Conservation (phyloP, 2,113 vertebrate species). For the Chionis minor region DNA sequence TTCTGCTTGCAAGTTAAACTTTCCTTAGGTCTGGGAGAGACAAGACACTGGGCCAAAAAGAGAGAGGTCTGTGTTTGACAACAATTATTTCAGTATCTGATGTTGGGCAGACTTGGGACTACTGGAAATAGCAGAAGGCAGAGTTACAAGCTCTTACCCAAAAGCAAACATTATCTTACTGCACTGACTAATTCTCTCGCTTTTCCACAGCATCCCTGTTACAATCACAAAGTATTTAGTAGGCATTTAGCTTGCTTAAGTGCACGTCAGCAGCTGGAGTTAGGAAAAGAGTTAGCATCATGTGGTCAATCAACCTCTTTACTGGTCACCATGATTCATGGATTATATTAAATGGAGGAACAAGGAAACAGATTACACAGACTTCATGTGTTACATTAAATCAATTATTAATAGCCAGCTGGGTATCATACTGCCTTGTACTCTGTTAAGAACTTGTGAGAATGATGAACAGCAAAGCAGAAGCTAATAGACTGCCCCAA, state of each 20-base stretch:
- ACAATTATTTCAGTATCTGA: neutral
- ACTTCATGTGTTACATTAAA: slow-evolving; percentile 4
- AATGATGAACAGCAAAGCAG: slow-evolving; percentile 1
- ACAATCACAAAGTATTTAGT: neutral
- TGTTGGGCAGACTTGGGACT: neutral
- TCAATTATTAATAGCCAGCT: slow-evolving; percentile 45
- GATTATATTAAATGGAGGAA: neutral
- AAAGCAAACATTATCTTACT: neutral
- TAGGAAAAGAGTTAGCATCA: neutral
- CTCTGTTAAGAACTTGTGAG: neutral
- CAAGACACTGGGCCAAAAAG: neutral
- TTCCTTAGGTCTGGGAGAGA: neutral
- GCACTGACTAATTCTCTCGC: neutral
- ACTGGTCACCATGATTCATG: neutral
- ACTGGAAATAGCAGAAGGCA: neutral
- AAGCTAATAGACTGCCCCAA: neutral
- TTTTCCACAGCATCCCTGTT: neutral
- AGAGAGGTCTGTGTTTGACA: neutral
- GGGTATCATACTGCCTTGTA: neutral
- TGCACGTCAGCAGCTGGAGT: neutral
- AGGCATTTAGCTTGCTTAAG: neutral
- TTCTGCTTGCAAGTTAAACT: neutral
- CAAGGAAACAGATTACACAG: slow-evolving; percentile 8
- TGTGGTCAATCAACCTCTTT: neutral
- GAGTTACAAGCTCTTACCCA: neutral